Evolutionary conservation across 2,888 invertebrate genomes (phyloP), one percentile per base, ranked within the genome.

Genomic region (Euzophera pinguis): DNA sequence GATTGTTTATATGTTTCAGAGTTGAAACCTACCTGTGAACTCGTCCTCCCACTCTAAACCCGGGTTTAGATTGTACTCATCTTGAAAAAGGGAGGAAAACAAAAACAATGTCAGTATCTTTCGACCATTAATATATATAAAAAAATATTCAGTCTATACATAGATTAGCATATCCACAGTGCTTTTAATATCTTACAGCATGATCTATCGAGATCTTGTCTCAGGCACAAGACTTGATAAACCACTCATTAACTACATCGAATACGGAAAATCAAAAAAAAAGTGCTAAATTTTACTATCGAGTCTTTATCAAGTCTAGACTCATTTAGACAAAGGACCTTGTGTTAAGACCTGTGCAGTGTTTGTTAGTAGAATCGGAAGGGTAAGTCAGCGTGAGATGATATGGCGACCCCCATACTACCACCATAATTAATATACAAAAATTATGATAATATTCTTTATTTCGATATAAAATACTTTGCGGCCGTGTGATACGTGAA

Each of bases 31-130:
- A 98, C 98, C 97, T 98, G 97, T 97, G 93, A 98, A 98, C 93
- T 98, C 98, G 96, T 98, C 98, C 95, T 98, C 98, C 98, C 98
- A 98, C 93, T 98, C 98, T 97, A 98, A 97, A 96, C 97, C 97
- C 94, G 97, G 97, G 95, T 97, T 97, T 95, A 97, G 97, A 97
- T 97, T 97, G 97, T 97, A 97, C 94, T 97, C 97, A 94, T 97
- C 97, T 97, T 96, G 95, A 96, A 95, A 94, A 91, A 10, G 91
- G 91, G 92, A 91, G 86, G 90, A 89, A 88, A 86, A 88, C 80
- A 89, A 86, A 85, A 86, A 81, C 78, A 83, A 90, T 88, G 88
- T 91, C 90, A 91, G 90, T 91, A 91, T 89, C 76, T 85, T 82
- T 85, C 79, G 82, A 85, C 82, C 79, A 84, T 81, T 73, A 37